Conservation (phyloP, 2,113 vertebrate genomes). For the Gorsachius goisagi region DNA sequence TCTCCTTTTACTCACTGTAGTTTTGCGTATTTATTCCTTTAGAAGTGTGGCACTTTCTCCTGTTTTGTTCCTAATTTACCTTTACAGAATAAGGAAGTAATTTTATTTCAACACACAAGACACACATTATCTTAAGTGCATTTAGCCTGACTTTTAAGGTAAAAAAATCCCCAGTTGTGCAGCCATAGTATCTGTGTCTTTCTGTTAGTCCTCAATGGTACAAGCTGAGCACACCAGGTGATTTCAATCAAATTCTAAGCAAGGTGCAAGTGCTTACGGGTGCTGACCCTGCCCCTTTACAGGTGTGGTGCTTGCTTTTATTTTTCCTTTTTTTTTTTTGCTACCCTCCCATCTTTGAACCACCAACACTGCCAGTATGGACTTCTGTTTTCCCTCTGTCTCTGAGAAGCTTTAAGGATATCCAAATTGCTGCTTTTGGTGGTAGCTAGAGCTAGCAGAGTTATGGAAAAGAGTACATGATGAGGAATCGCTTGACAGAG, state of each 20-base stretch:
- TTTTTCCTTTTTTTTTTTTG: neutral
- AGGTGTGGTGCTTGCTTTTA: neutral
- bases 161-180: neutral
- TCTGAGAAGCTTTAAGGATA: neutral
- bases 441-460: neutral
- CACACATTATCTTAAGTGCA: neutral
- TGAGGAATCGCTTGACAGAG: neutral
- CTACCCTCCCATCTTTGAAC: neutral
- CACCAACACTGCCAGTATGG: accelerated
- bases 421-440: neutral
- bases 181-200: neutral
- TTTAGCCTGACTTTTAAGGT: neutral
- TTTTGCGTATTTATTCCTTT: neutral
- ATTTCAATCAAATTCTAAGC: neutral
- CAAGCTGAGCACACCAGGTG: neutral
- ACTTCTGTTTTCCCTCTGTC: neutral
- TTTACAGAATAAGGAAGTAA: neutral
- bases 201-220: neutral
- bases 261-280: neutral
- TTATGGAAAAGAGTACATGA: neutral
- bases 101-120: neutral
- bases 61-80: neutral
- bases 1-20: neutral
- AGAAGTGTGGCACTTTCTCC: neutral
- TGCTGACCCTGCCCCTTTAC: neutral